Conservation (phyloP, 1,140 invertebrate species). For the Atopsyche davidsoni region DNA sequence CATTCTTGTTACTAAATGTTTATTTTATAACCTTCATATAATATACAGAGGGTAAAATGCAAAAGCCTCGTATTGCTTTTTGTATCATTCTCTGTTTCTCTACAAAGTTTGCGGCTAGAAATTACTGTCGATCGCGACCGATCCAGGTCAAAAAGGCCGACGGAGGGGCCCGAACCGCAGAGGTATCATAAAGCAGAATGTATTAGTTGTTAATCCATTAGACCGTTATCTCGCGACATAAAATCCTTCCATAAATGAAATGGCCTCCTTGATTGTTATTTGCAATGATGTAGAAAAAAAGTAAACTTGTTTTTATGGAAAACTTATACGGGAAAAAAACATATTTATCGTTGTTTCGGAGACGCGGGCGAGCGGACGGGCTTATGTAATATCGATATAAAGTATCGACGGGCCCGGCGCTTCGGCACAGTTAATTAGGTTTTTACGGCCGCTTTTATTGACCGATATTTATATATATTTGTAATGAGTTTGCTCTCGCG, state of each 20-base stretch:
- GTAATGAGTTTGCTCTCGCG: no score
- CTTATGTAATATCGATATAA: no score
- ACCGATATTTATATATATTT: no score
- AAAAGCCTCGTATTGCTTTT: slow-evolving; percentile 5
- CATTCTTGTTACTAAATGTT: slow-evolving; percentile 13
- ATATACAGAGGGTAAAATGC: slow-evolving; percentile 7
- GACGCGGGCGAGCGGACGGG: no score
- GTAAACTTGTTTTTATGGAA: background rate
- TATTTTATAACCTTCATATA: slow-evolving; percentile 20
- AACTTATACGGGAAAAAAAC: no score
- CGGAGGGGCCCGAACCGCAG: background rate
- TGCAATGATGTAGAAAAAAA: slow-evolving; percentile 2
- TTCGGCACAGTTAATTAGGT: no score
- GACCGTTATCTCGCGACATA: slow-evolving; percentile 6
- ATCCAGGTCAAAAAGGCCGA: background rate
- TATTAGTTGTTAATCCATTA: slow-evolving; percentile 21
- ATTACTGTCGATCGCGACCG: background rate
- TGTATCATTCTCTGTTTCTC: slow-evolving; percentile 9
- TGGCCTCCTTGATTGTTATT: slow-evolving; percentile 6
- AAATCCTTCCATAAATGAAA: slow-evolving; percentile 17
- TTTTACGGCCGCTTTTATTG: no score
- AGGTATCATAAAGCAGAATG: slow-evolving; percentile 5
- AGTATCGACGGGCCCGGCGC: no score
- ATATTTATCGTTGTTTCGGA: no score
- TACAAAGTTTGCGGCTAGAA: background rate